Base-by-base conservation (phyloP, 2,797 vertebrate species). In the Acanthopagrus latus region DNA sequence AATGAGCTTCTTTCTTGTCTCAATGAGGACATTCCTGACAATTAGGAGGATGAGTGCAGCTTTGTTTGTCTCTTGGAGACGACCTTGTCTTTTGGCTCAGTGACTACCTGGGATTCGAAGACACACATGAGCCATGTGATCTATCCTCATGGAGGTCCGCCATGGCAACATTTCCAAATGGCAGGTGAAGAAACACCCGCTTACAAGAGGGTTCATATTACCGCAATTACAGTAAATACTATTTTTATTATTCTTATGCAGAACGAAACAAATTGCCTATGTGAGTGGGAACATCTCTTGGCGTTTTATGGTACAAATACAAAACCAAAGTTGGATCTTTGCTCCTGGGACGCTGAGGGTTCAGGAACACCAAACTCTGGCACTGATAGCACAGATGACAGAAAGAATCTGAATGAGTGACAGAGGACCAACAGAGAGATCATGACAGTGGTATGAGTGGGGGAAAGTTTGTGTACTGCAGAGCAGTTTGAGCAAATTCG, bases 1-100 rank as follows among this genome's bases (percentile, higher is more conserved):
- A 95, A 95, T 94, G 93, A 82, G 81, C 73, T 21, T 89, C 92
- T 95, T 94, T 95, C 91, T 95, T 84, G 85, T 94, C 91, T 90
- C 91, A 89, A 76, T 77, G 72, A 86, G 91, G 91, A 95, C 94
- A 96, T 96, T 95, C 95, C 92, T 58, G 80, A 86, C 81, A 89
- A 95, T 95, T 94, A 95, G 72, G 62, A 83, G 88, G 54, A 92
- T 93, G 91, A 95, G 88, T 92, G 80, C 81, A 78, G 84, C 83
- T 93, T 92, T 95, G 94, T 96, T 93, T 94, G 83, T 85, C 80
- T 72, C 84, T 83, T 6, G 21, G 58, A 73, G 70, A 75, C 81
- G 63, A 95, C 91, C 91, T 92, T 76, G 85, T 83, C 77, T 73
- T 71, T 83, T 88, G 88, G 93, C 89, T 91, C 85, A 89, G 72